Evolutionary conservation across 92 coral and sea anemone genomes (phyloP).

Genomic region (Paragorgia papillata): DNA sequence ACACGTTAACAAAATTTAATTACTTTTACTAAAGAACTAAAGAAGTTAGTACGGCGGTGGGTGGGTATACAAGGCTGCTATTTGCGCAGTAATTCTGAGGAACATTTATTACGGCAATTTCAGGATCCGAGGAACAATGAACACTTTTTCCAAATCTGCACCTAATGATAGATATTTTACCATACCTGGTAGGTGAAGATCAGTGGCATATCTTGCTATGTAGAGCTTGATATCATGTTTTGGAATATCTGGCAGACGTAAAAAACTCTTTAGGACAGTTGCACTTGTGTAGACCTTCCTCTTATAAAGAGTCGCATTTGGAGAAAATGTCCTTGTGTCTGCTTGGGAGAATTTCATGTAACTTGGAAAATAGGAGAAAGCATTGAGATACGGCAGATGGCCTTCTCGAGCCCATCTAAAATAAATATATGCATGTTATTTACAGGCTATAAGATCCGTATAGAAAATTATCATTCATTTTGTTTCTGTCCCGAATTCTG

Average conservation of each 20-base stretch:
- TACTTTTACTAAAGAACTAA: too few relatives aligned
- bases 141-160: too few relatives aligned
- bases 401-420: slow-evolving; percentile 94
- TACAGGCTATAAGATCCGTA: too few relatives aligned
- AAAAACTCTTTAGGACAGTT: slow-evolving; percentile 29
- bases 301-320: slow-evolving; percentile 15
- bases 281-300: slow-evolving; percentile 16
- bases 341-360: slow-evolving; percentile 75
- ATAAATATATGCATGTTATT: too few relatives aligned
- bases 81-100: too few relatives aligned
- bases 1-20: too few relatives aligned
- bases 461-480: too few relatives aligned
- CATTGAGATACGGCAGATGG: slow-evolving; percentile 70
- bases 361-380: slow-evolving; percentile 69
- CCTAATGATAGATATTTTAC: not conserved
- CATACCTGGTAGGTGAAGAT: slow-evolving; percentile 88
- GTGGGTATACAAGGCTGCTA: too few relatives aligned
- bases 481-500: too few relatives aligned
- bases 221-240: slow-evolving; percentile 59
- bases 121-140: too few relatives aligned
- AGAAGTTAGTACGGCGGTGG: too few relatives aligned
- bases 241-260: slow-evolving; percentile 58
- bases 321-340: slow-evolving; percentile 39
- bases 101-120: too few relatives aligned
- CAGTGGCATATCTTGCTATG: slow-evolving; percentile 77